A percentile compares a stretch with the other conserved stretches of the same genome.
Conservation (phyloP, 2,113 vertebrate species). For the Coracopsis vasa region DNA sequence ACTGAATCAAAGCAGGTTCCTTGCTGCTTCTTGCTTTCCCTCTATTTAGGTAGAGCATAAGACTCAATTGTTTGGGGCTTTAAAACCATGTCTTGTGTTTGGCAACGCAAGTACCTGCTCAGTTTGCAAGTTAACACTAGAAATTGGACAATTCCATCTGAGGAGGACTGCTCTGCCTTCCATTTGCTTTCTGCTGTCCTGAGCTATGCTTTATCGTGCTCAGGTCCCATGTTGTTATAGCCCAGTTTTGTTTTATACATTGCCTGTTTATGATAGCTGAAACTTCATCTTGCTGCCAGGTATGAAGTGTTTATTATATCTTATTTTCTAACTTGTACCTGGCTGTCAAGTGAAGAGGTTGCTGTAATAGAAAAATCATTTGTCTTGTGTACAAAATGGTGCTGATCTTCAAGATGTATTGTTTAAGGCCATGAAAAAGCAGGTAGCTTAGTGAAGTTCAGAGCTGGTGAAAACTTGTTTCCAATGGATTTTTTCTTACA, state of each 20-base stretch:
- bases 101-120: background rate
- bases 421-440: background rate
- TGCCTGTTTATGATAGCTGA: background rate
- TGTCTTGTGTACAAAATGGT: background rate
- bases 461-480: background rate
- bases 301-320: background rate
- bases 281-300: background rate
- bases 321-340: background rate
- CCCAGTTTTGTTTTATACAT: background rate
- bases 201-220: rapidly evolving
- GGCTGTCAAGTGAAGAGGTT: background rate
- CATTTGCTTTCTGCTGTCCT: background rate
- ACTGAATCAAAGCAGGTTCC: background rate
- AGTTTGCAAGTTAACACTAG: background rate
- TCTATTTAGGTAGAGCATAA: background rate
- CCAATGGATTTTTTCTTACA: background rate
- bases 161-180: background rate
- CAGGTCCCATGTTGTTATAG: background rate
- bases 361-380: background rate
- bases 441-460: background rate
- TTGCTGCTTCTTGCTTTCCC: background rate
- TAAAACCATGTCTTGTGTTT: background rate
- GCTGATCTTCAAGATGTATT: background rate
- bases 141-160: background rate
- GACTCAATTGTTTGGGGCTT: background rate